These are phyloP conservation scores for Lamprotornis superbus DNA, from an alignment of 2,113 vertebrate genomes.

Conservation along the genomic window DNA sequence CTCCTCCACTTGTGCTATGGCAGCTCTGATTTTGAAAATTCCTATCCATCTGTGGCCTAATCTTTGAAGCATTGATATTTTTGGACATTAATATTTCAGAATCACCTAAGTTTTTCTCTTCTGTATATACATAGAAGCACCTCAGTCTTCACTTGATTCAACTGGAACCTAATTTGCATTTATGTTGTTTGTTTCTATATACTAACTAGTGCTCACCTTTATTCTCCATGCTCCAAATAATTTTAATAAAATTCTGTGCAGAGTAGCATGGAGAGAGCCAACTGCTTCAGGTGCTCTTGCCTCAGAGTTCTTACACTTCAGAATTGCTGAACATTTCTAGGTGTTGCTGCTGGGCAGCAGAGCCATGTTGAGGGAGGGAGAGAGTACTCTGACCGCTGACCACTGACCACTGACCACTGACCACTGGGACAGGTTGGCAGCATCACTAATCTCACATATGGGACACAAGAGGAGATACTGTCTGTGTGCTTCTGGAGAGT, in stretches of 20 bases:
- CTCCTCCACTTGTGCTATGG: not conserved
- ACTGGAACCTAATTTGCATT: not conserved
- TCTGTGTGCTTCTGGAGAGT: not conserved
- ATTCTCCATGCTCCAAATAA: not conserved
- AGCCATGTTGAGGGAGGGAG: not conserved
- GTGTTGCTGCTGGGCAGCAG: not conserved
- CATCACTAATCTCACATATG: rapidly evolving
- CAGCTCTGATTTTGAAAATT: not conserved
- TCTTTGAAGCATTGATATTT: not conserved
- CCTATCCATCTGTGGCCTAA: not conserved
- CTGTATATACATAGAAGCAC: not conserved
- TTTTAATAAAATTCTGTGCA: not conserved
- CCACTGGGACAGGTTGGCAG: not conserved
- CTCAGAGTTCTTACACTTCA: not conserved
- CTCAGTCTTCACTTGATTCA: not conserved
- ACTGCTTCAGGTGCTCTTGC: not conserved
- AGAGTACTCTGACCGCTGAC: not conserved
- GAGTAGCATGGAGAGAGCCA: not conserved
- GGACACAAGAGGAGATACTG: not conserved
- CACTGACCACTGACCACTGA: not conserved
- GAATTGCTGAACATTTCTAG: not conserved
- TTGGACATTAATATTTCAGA: not conserved
- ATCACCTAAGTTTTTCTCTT: not conserved
- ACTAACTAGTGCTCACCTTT: not conserved
- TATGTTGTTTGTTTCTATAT: not conserved